phyloP scores from a whole-genome alignment of 35 echinoderm and acorn worm species.

The Holothuria glaberrima region DNA sequence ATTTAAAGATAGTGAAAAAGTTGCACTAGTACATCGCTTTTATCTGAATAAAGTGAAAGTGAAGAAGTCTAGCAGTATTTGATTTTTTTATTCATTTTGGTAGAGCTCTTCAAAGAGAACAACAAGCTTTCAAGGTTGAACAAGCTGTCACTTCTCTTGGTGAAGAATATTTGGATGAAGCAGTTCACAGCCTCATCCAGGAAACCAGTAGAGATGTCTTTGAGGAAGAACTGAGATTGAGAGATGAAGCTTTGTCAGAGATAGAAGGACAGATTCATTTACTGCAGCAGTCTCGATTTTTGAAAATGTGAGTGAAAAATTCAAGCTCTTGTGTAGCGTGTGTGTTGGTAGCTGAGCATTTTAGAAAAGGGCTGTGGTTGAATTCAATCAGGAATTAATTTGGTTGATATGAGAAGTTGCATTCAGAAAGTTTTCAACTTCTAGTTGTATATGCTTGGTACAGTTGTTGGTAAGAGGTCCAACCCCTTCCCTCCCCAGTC shows the following conservation, averaged over 20 bases:
- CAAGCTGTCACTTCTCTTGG: background rate
- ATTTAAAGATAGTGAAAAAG: no score
- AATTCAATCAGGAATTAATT: no score
- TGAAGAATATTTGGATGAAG: background rate
- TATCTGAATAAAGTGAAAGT: no score
- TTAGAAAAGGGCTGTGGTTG: no score
- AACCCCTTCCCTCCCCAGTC: no score
- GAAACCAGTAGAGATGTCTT: conserved; percentile 18
- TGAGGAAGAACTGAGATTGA: conserved; percentile 41
- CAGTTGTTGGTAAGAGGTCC: no score
- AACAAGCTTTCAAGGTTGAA: background rate
- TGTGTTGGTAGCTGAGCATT: no score
- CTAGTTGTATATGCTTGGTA: no score
- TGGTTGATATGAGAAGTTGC: no score
- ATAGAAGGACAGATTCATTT: conserved; percentile 45
- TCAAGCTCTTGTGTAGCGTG: background rate
- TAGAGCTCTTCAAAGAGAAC: background rate
- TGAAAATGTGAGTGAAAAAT: conserved; percentile 69
- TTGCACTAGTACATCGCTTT: no score
- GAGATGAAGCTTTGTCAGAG: conserved; percentile 70
- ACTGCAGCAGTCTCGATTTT: conserved; percentile 55
- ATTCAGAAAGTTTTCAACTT: no score
- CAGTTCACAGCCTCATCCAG: background rate
- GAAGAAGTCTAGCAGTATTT: no score
- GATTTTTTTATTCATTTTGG: background rate